Evolutionary conservation across 2,797 vertebrate genomes (phyloP).

Genomic region (Heterohyrax brucei): DNA sequence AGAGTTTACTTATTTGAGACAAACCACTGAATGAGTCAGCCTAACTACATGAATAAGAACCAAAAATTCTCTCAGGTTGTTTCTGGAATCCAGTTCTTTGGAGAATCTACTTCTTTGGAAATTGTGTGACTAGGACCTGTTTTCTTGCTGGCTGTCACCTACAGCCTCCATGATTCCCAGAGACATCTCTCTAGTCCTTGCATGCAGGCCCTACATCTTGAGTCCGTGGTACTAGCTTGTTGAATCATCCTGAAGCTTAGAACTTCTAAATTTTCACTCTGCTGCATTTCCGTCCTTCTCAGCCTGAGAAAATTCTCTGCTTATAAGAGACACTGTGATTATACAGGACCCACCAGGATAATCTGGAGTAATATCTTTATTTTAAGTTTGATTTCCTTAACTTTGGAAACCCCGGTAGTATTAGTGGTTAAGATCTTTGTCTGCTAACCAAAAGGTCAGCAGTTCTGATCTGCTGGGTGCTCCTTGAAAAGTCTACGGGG

Average conservation of each 20-base stretch:
- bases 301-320: neutral
- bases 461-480: too few relatives aligned
- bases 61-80: neutral
- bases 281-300: neutral
- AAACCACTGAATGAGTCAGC: neutral
- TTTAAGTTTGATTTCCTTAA: neutral
- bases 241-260: neutral
- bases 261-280: neutral
- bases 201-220: neutral
- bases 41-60: slow-evolving; percentile 1
- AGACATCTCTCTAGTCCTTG: neutral
- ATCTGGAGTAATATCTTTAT: neutral
- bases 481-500: too few relatives aligned
- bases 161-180: neutral
- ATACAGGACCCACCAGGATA: neutral
- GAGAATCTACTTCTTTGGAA: neutral
- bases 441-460: too few relatives aligned
- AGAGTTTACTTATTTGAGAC: slow-evolving; percentile 15
- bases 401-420: neutral
- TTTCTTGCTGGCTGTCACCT: neutral
- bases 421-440: too few relatives aligned
- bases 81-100: neutral
- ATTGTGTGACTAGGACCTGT: neutral
- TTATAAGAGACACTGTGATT: neutral
- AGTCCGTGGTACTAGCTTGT: neutral